Evolutionary conservation across 2,797 vertebrate species (phyloP).

Genomic region (Morelia viridis): DNA sequence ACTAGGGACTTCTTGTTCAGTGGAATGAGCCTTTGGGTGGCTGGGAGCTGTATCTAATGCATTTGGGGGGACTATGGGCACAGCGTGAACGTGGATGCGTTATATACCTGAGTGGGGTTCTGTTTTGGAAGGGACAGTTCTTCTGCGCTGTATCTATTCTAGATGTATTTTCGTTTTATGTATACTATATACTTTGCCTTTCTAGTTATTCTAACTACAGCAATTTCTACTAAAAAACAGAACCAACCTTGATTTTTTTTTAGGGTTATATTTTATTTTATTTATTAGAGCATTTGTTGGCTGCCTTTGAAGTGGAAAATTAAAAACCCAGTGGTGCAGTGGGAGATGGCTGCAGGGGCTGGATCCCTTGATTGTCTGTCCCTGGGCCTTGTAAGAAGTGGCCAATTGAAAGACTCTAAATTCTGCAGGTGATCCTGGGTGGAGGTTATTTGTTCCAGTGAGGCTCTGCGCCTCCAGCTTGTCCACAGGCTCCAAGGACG

Average conservation of each 20-base stretch:
- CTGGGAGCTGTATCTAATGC: too few relatives aligned
- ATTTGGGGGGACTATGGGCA: too few relatives aligned
- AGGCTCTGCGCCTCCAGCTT: neutral
- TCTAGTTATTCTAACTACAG: neutral
- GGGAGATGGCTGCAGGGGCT: neutral
- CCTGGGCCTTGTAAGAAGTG: neutral
- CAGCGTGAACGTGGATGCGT: too few relatives aligned
- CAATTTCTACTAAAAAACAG: neutral
- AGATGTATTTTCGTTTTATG: neutral
- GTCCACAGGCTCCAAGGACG: too few relatives aligned
- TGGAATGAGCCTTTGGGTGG: too few relatives aligned
- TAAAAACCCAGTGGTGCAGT: neutral
- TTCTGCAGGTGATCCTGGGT: neutral
- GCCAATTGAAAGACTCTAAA: neutral
- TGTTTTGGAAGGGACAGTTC: too few relatives aligned
- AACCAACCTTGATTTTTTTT: neutral
- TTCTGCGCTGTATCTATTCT: neutral
- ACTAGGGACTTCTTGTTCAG: neutral
- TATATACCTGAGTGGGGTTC: too few relatives aligned
- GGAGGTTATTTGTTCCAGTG: neutral
- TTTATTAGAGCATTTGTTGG: neutral
- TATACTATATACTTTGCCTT: neutral
- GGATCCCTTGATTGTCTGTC: neutral
- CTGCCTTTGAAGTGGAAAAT: neutral
- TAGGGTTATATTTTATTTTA: neutral